phyloP scores from a whole-genome alignment of 2,113 vertebrate genomes.

The Capra hircus region DNA sequence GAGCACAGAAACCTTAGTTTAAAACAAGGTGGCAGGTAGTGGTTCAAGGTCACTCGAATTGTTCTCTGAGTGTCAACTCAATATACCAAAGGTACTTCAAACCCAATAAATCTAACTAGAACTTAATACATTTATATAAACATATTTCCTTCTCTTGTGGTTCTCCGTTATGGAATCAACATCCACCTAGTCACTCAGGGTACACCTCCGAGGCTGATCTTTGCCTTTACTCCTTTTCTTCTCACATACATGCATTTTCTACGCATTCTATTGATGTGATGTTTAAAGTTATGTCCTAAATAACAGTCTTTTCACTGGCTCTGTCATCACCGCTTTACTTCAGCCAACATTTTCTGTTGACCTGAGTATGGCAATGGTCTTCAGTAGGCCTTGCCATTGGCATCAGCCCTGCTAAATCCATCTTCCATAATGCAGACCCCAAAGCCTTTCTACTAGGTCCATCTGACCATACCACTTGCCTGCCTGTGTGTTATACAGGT shows the following conservation, averaged over 20 bases:
- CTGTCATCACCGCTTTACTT: neutral
- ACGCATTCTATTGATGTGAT: neutral
- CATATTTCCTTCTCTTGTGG: neutral
- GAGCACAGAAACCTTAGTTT: neutral
- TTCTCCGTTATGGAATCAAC: neutral
- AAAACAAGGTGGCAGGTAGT: neutral
- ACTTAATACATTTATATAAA: neutral
- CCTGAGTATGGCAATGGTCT: neutral
- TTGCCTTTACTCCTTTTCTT: neutral
- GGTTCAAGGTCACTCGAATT: neutral
- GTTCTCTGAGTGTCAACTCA: neutral
- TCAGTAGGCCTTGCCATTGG: neutral
- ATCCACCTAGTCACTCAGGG: neutral
- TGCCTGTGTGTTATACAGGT: neutral
- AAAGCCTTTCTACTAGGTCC: neutral
- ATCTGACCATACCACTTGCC: neutral
- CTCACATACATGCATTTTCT: neutral
- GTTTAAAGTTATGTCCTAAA: conserved; percentile 8
- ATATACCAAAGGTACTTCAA: neutral
- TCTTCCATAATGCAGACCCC: neutral
- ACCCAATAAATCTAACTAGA: neutral
- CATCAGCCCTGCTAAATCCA: neutral
- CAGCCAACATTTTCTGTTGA: neutral
- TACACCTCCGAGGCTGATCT: neutral
- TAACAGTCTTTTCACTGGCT: neutral